A percentile compares a stretch with the other conserved stretches of the same genome.
These are phyloP conservation scores for human (Homo sapiens) DNA, from an alignment of 2,113 vertebrate genomes.

Conservation along the genomic window DNA sequence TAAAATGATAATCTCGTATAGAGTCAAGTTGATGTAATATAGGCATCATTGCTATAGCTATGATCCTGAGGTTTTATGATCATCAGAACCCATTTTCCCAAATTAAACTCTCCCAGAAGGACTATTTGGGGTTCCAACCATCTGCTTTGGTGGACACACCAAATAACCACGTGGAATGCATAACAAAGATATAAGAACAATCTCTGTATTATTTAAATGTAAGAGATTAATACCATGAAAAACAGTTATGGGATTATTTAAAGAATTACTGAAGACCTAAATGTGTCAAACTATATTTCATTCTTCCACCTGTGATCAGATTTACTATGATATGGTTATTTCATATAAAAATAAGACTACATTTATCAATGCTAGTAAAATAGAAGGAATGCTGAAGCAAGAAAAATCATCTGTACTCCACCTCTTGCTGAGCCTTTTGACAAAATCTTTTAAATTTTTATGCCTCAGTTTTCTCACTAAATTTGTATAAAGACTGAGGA, in stretches of 20 bases:
- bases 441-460: neutral
- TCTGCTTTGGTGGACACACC: neutral
- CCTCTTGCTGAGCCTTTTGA: neutral
- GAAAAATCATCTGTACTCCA: neutral
- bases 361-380: neutral
- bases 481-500: slow-evolving; percentile 5
- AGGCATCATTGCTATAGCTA: neutral
- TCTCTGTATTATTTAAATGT: neutral
- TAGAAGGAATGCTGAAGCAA: neutral
- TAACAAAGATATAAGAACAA: neutral
- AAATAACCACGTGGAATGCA: neutral
- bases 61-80: neutral
- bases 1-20: neutral
- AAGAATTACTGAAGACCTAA: neutral
- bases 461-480: neutral
- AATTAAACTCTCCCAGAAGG: neutral
- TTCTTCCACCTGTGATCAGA: neutral
- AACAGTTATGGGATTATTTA: neutral
- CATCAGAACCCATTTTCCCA: neutral
- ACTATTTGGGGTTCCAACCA: neutral
- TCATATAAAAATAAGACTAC: neutral
- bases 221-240: neutral
- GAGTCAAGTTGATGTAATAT: neutral
- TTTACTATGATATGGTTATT: neutral
- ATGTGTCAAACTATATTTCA: neutral